Conservation (phyloP, 37 sponge, comb jelly and placozoan genomes). For the Oscarella lobularis region DNA sequence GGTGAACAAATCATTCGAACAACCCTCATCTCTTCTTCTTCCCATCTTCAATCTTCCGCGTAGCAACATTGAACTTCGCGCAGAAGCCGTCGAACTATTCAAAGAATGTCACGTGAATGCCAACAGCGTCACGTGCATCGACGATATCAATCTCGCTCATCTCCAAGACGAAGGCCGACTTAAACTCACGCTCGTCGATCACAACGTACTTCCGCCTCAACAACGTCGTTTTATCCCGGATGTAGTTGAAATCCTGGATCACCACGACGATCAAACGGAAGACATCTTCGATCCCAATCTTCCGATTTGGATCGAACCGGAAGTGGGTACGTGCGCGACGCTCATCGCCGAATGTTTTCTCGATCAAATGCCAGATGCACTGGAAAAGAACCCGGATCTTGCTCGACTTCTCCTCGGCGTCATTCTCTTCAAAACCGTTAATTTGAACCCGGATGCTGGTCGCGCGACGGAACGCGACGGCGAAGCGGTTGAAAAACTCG, state of each 20-base stretch:
- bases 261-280: slow-evolving; percentile 16
- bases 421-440: slow-evolving; percentile 50
- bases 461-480: slow-evolving; percentile 33
- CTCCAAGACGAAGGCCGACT: neutral
- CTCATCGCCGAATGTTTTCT: neutral
- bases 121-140: neutral
- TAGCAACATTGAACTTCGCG: neutral
- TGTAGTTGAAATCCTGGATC: slow-evolving; percentile 43
- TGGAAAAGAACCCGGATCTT: neutral
- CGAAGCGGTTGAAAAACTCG: slow-evolving; percentile 13
- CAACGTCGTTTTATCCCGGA: slow-evolving; percentile 2
- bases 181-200: slow-evolving; percentile 51
- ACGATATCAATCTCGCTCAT: neutral
- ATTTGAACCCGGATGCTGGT: slow-evolving; percentile 17
- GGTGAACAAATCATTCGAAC: too few relatives aligned
- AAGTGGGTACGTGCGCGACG: neutral
- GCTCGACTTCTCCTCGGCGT: slow-evolving; percentile 41
- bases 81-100: neutral
- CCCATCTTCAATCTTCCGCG: neutral
- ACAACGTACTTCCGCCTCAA: slow-evolving; percentile 17
- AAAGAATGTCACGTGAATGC: neutral
- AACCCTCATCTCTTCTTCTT: too few relatives aligned
- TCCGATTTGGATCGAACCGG: neutral
- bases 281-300: neutral
- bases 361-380: neutral